Base-by-base conservation (phyloP, 2,888 invertebrate species). In the Ypsolopha sequella region DNA sequence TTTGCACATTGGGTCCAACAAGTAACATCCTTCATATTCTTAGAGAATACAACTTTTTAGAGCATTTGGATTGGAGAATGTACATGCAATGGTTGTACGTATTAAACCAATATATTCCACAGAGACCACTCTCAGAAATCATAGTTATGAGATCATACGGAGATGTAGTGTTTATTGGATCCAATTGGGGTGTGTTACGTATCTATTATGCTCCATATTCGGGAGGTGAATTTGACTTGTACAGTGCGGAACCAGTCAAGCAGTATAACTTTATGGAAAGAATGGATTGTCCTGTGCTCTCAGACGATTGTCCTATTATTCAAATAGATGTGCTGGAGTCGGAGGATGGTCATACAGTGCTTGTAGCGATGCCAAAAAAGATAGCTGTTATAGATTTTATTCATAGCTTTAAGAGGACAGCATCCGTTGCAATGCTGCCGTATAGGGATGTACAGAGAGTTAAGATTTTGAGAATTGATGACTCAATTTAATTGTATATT, bases 281-380 rank as follows among this genome's bases (percentile, higher is more conserved):
- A 0, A 60, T 59, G 0, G 75, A 79, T 35, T 71, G 73, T 41
- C 80, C 79, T 0, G 73, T 78, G 0, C 54, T 80, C 0, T 68
- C 75, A 0, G 46, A 45, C 33, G 61, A 63, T 52, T 70, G 77
- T 55, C 78, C 79, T 0, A 77, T 85, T 38, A 51, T 78, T 0
- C 66, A 72, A 52, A 68, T 84, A 6, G 82, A 85, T 48, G 68
- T 78, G 0, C 45, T 71, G 0, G 85, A 85, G 60, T 55, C 58
- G 0, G 67, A 70, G 41, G 65, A 70, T 1, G 76, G 79, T 0
- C 85, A 85, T 50, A 72, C 59, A 0, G 66, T 85, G 0, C 54
- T 80, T 1, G 73, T 80, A 0, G 82, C 70, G 0, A 80, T 82
- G 81, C 80, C 80, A 0, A 76, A 78, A 51, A 80, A 82, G 56